Conservation (phyloP, 1,140 invertebrate genomes). For the Melanaphis sacchari region DNA sequence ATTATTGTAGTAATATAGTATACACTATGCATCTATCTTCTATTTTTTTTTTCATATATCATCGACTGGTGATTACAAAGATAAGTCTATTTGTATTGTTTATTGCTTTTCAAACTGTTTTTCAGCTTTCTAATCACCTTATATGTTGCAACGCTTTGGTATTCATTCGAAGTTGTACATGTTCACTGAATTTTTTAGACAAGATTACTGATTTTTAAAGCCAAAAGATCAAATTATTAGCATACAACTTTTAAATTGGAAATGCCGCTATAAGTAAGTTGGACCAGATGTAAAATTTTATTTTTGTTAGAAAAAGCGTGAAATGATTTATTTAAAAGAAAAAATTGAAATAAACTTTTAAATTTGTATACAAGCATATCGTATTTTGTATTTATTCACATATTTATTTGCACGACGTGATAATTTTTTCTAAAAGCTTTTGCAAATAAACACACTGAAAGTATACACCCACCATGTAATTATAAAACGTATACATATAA, state of each 20-base stretch:
- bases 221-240: no score
- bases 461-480: neutral
- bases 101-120: neutral
- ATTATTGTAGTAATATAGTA: neutral
- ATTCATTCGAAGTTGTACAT: no score
- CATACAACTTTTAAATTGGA: no score
- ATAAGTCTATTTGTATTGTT: neutral
- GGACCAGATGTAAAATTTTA: neutral
- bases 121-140: neutral
- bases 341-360: neutral
- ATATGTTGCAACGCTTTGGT: neutral
- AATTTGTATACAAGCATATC: neutral
- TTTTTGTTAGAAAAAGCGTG: no score
- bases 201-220: no score
- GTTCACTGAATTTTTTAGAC: no score
- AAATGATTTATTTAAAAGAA: neutral
- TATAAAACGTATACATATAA: neutral
- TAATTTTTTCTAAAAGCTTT: neutral
- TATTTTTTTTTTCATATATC: no score
- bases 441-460: neutral
- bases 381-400: neutral
- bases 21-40: neutral
- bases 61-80: no score
- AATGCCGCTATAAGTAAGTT: no score
- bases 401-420: neutral